These are phyloP conservation scores for Crossocerus cetratus DNA, from an alignment of 2,888 invertebrate genomes.

Conservation along the genomic window DNA sequence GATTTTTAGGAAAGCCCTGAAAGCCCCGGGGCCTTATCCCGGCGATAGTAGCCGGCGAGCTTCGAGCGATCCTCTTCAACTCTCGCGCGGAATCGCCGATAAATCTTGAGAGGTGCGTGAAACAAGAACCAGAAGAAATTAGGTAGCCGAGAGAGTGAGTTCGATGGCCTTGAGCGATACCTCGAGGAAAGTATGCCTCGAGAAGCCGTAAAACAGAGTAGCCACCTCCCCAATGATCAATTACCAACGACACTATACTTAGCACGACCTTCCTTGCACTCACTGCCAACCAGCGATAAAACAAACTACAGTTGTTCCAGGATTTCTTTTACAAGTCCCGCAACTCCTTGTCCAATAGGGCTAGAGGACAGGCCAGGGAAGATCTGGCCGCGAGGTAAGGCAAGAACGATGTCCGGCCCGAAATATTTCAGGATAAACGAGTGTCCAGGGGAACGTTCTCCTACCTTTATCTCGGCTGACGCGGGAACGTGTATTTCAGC, in stretches of 20 bases:
- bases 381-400: slow-evolving; percentile 37
- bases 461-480: slow-evolving; percentile 16
- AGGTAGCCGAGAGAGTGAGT: slow-evolving; percentile 9
- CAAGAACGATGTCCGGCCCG: slow-evolving; percentile 26
- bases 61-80: slow-evolving; percentile 25
- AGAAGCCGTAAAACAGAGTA: background rate
- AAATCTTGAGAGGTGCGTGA: slow-evolving; percentile 39
- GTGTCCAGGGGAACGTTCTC: slow-evolving; percentile 16
- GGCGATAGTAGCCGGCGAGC: slow-evolving; percentile 22
- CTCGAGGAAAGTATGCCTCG: background rate
- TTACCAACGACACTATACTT: background rate
- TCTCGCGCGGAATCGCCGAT: slow-evolving; percentile 41
- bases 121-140: slow-evolving; percentile 16
- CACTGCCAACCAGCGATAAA: background rate
- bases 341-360: slow-evolving; percentile 6
- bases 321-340: background rate
- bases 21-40: slow-evolving; percentile 39
- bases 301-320: background rate
- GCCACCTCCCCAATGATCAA: background rate
- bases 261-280: background rate
- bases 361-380: slow-evolving; percentile 20
- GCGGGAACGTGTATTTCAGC: slow-evolving; percentile 23
- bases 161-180: background rate
- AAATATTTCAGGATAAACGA: slow-evolving; percentile 45
- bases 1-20: slow-evolving; percentile 54